These are phyloP conservation scores for Daphoenositta chrysoptera DNA, from an alignment of 2,113 vertebrate genomes.

Conservation along the genomic window DNA sequence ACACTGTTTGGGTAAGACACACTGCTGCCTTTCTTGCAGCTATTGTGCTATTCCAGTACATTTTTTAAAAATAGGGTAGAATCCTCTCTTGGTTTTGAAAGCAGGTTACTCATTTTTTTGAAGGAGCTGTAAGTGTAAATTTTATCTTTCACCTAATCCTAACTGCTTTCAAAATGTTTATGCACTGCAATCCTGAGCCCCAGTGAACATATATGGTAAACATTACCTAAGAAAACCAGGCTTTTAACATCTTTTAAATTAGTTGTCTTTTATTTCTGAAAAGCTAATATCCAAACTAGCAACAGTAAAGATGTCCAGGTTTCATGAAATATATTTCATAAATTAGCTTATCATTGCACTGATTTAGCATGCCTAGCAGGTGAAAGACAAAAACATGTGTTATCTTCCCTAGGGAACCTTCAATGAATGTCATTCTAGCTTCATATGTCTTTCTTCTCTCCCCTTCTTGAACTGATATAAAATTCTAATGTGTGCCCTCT, in stretches of 20 bases:
- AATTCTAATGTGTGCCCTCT: conserved; percentile 85
- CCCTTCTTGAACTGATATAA: conserved; percentile 84
- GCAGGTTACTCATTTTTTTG: not conserved
- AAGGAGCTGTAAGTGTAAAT: not conserved
- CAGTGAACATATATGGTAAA: not conserved
- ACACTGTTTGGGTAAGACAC: not conserved
- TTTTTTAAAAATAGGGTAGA: not conserved
- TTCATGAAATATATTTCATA: conserved; percentile 84
- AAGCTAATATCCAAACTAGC: conserved; percentile 77
- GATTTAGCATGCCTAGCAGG: conserved; percentile 91
- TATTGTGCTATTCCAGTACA: not conserved
- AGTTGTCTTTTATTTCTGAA: conserved; percentile 67
- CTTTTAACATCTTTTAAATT: conserved; percentile 57
- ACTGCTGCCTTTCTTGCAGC: not conserved
- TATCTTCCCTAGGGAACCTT: conserved; percentile 85
- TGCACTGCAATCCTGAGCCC: conserved; percentile 1
- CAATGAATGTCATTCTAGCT: conserved; percentile 85
- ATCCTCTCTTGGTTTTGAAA: not conserved
- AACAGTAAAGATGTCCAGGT: conserved; percentile 84
- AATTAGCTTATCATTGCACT: conserved; percentile 87
- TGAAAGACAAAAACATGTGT: conserved; percentile 88
- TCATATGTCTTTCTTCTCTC: conserved; percentile 83
- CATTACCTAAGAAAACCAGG: conserved; percentile 32
- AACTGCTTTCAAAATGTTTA: conserved; percentile 2
- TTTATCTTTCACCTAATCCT: conserved; percentile 35